Evolutionary conservation across 2,888 invertebrate genomes (phyloP).

Genomic region (Litoditis marina): DNA sequence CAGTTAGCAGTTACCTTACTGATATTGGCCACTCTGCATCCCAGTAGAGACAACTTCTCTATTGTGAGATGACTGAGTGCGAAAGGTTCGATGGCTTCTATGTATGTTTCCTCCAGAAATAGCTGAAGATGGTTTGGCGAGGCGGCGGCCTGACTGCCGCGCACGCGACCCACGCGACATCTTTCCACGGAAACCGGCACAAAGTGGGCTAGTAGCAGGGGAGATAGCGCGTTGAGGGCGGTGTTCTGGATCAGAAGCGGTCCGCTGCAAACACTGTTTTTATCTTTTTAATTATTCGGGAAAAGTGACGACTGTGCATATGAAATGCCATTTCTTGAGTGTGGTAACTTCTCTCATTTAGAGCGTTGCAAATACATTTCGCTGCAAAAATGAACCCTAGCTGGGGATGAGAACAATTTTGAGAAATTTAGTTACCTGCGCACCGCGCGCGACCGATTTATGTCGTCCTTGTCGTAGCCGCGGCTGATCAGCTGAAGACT

Average conservation of each 20-base stretch:
- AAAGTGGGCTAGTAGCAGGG: neutral
- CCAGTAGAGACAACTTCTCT: neutral
- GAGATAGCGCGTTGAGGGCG: neutral
- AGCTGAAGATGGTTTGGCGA: too few relatives aligned
- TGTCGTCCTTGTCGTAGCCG: too few relatives aligned
- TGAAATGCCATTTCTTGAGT: too few relatives aligned
- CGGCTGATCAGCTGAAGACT: conserved; percentile 2
- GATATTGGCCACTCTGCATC: conserved; percentile 6
- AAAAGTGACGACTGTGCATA: too few relatives aligned
- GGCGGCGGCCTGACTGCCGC: too few relatives aligned
- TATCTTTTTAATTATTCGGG: too few relatives aligned
- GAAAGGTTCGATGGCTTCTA: conserved; percentile 8
- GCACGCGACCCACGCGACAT: neutral
- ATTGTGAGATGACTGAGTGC: conserved; percentile 6
- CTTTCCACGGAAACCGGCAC: neutral
- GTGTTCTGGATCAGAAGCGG: neutral
- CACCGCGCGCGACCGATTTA: too few relatives aligned
- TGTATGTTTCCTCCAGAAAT: conserved; percentile 2
- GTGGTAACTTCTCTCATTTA: neutral
- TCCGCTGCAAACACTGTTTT: too few relatives aligned
- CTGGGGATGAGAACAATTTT: too few relatives aligned
- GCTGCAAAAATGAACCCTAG: too few relatives aligned
- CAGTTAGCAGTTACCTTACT: too few relatives aligned
- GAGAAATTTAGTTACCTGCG: too few relatives aligned
- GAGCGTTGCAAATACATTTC: neutral